Conservation (phyloP, 2,797 vertebrate species). For the Hypotaenidia philippensis region DNA sequence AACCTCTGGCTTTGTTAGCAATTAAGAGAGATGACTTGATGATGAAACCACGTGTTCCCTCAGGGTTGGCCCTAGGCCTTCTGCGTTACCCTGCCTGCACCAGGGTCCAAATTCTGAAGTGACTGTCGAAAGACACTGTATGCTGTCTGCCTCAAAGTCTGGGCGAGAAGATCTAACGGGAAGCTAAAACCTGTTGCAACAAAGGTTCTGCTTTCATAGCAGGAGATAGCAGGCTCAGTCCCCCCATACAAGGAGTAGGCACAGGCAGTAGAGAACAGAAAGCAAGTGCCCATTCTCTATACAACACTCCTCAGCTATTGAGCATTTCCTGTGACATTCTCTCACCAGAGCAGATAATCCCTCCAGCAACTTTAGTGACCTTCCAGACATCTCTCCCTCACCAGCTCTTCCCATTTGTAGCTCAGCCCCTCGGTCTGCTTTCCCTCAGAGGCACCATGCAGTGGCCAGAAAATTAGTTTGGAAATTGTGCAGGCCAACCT, state of each 20-base stretch:
- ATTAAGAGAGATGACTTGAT: neutral
- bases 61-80: neutral
- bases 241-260: neutral
- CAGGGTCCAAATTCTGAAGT: neutral
- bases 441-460: neutral
- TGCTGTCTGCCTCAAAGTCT: neutral
- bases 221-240: neutral
- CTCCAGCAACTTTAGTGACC: neutral
- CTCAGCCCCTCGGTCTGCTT: fast-evolving
- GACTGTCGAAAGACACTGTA: neutral
- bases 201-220: neutral
- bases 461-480: neutral
- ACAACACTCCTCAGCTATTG: neutral
- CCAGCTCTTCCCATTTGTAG: fast-evolving
- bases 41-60: neutral
- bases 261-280: neutral
- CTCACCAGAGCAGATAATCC: neutral
- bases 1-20: slow-evolving; percentile 27
- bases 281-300: fast-evolving
- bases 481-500: neutral
- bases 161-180: neutral
- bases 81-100: neutral
- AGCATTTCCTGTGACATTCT: neutral
- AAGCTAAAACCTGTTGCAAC: neutral
- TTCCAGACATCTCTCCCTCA: neutral